Conservation (phyloP, 2,888 invertebrate genomes). For the Cephonodes hylas region DNA sequence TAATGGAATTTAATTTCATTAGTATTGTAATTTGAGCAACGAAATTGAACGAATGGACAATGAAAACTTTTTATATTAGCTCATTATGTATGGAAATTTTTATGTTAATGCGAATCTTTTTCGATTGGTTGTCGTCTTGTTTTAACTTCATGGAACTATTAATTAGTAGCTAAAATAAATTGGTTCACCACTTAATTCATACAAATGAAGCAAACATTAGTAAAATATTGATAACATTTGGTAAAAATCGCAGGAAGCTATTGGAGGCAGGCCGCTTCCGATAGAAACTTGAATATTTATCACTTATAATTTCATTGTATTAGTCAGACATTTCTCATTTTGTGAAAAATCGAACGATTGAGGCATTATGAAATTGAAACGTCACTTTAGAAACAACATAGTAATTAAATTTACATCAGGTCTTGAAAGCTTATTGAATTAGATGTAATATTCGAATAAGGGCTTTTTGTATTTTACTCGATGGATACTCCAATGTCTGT, state of each 20-base stretch:
- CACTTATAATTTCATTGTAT: neutral
- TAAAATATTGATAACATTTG: too few relatives aligned
- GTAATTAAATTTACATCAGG: slow-evolving; percentile 11
- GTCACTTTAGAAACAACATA: neutral
- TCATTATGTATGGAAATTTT: neutral
- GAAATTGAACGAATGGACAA: neutral
- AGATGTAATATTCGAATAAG: slow-evolving; percentile 24
- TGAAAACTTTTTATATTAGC: neutral
- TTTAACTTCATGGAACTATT: neutral
- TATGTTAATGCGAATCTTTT: neutral
- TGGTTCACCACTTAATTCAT: too few relatives aligned
- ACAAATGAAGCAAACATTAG: too few relatives aligned
- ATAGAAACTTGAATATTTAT: too few relatives aligned
- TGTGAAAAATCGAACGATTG: neutral
- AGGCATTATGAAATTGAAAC: neutral
- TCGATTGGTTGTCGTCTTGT: neutral
- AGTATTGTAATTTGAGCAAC: slow-evolving; percentile 17
- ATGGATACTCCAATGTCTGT: slow-evolving; percentile 15
- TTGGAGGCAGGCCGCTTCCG: too few relatives aligned
- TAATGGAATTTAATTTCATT: slow-evolving; percentile 22
- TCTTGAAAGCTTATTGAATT: slow-evolving; percentile 9
- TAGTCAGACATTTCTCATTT: neutral
- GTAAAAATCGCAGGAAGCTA: too few relatives aligned
- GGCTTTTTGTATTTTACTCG: slow-evolving; percentile 26
- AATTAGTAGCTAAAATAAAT: neutral